phyloP scores from a whole-genome alignment of 2,113 vertebrate species.

The Catharus minimus region DNA sequence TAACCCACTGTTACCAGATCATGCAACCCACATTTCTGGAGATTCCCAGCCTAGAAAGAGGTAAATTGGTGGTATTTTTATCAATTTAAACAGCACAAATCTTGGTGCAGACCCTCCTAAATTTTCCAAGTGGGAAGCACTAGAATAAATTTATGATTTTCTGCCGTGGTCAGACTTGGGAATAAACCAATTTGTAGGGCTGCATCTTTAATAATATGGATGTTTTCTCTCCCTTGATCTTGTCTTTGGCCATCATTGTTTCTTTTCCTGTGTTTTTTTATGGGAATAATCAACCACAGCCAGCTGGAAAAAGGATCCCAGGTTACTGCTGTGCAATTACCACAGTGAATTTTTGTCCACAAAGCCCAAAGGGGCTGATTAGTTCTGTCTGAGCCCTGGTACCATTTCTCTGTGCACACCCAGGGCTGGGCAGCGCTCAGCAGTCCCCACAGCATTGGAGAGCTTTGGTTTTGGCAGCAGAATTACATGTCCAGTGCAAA shows the following conservation, averaged over 20 bases:
- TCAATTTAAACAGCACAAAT: not conserved
- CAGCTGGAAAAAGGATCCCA: not conserved
- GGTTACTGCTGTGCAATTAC: not conserved
- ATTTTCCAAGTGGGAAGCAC: not conserved
- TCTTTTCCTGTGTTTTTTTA: not conserved
- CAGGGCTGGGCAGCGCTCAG: not conserved
- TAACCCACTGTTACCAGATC: not conserved
- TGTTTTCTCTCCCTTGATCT: not conserved
- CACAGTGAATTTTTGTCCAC: not conserved
- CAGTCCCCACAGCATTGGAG: not conserved
- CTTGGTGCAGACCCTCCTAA: not conserved
- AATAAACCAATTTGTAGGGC: not conserved
- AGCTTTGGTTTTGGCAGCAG: constrained; percentile 3
- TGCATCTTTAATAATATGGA: not conserved
- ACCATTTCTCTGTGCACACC: not conserved
- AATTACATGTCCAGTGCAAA: not conserved
- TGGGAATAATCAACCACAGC: not conserved
- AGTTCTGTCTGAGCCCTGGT: not conserved
- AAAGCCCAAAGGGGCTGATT: not conserved
- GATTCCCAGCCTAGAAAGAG: not conserved
- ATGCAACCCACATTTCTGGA: not conserved
- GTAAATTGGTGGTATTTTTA: not conserved
- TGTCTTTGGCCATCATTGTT: not conserved
- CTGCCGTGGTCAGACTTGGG: not conserved
- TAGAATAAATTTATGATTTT: not conserved